These are phyloP conservation scores for Sparus aurata DNA, from an alignment of 2,797 vertebrate genomes.

Conservation along the genomic window DNA sequence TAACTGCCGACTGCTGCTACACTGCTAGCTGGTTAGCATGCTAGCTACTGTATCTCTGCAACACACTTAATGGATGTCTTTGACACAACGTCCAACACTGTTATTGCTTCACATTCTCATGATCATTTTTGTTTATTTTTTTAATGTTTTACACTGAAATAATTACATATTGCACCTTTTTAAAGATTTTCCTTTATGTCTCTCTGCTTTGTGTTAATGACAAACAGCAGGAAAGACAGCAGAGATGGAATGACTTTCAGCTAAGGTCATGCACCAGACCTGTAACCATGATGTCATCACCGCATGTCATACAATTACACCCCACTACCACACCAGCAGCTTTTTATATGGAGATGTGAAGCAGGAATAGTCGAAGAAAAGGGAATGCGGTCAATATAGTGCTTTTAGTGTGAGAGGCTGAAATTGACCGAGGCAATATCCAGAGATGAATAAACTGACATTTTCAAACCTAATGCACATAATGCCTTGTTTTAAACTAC, in stretches of 20 bases:
- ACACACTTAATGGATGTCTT: no score
- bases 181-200: neutral
- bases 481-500: neutral
- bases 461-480: conserved; percentile 3
- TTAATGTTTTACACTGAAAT: no score
- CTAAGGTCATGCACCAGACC: conserved; percentile 24
- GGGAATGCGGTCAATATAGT: neutral
- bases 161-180: neutral
- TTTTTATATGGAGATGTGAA: conserved; percentile 21
- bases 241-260: conserved; percentile 42
- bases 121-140: no score
- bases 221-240: neutral
- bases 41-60: no score
- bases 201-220: neutral
- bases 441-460: conserved; percentile 18
- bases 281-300: conserved; percentile 24
- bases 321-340: conserved; percentile 1
- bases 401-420: conserved; percentile 23
- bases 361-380: neutral
- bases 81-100: no score
- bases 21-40: no score
- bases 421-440: neutral
- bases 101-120: no score
- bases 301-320: neutral
- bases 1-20: no score